phyloP scores from a whole-genome alignment of 2,797 vertebrate genomes.

The Epinephelus malabaricus region DNA sequence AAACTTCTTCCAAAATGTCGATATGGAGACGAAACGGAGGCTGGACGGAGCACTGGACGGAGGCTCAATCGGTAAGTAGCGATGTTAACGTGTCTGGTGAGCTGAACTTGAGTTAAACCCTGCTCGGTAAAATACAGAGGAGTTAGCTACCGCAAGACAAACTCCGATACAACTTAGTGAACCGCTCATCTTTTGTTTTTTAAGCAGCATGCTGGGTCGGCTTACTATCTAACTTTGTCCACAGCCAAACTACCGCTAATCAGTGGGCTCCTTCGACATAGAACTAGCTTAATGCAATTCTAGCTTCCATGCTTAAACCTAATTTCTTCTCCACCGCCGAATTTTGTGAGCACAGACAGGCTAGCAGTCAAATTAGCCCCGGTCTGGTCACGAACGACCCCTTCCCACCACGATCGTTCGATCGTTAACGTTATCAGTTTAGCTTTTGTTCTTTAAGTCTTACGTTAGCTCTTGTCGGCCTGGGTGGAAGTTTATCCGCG shows the following conservation, averaged over 20 bases:
- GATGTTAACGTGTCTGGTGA: not conserved
- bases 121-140: conserved; percentile 2
- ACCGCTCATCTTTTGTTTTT: conserved; percentile 72
- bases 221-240: not conserved
- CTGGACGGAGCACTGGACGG: conserved; percentile 30
- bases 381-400: conserved; percentile 24
- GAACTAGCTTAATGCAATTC: rapidly evolving
- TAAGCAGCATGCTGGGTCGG: conserved; percentile 25
- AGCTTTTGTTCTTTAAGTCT: not conserved
- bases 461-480: no score
- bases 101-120: not conserved
- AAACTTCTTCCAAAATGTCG: conserved; percentile 73
- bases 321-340: conserved; percentile 22
- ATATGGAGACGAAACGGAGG: conserved; percentile 50
- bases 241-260: rapidly evolving
- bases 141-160: conserved; percentile 69
- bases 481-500: rapidly evolving
- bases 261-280: rapidly evolving
- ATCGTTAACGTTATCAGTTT: not conserved
- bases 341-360: conserved; percentile 32
- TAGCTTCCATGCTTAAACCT: rapidly evolving
- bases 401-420: not conserved
- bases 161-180: conserved; percentile 73
- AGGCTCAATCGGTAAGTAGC: conserved; percentile 65
- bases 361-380: conserved; percentile 65